Evolutionary conservation across 2,797 vertebrate genomes (phyloP).

Genomic region (Phyllotis vaccarum): DNA sequence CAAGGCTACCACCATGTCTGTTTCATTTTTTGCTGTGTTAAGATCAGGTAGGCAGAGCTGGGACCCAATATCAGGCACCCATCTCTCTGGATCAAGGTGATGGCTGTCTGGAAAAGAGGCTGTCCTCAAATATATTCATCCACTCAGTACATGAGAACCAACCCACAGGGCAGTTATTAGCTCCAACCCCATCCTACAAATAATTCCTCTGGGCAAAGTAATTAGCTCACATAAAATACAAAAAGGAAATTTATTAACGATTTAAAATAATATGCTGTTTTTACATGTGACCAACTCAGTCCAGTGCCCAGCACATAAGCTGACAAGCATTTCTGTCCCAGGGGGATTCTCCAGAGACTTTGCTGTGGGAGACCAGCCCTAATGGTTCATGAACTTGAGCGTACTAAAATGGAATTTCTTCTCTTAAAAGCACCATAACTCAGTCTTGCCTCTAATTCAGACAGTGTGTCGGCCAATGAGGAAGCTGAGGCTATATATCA

Average conservation of each 20-base stretch:
- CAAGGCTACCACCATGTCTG: constrained; percentile 89
- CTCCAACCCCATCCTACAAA: background rate
- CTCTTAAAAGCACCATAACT: constrained; percentile 74
- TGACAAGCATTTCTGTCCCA: background rate
- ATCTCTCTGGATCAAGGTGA: background rate
- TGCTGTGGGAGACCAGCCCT: constrained; percentile 14
- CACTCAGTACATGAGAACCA: background rate
- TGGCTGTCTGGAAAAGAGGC: background rate
- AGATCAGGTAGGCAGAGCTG: constrained; percentile 79
- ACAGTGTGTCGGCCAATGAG: constrained; percentile 56
- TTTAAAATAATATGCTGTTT: constrained; percentile 2
- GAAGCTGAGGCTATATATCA: constrained; percentile 39
- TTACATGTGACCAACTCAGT: background rate
- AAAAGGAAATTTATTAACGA: constrained; percentile 1
- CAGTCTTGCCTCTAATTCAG: constrained; percentile 75
- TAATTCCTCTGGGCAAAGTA: constrained; percentile 35
- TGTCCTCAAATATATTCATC: background rate
- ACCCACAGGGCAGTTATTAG: background rate
- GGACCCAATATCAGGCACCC: background rate
- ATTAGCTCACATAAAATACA: constrained; percentile 31
- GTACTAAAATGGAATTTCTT: constrained; percentile 56
- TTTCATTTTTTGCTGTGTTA: constrained; percentile 75
- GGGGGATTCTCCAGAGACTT: background rate
- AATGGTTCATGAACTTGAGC: constrained; percentile 38
- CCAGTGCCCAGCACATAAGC: background rate